Conservation (phyloP, 2,113 vertebrate genomes). For the Tautogolabrus adspersus region DNA sequence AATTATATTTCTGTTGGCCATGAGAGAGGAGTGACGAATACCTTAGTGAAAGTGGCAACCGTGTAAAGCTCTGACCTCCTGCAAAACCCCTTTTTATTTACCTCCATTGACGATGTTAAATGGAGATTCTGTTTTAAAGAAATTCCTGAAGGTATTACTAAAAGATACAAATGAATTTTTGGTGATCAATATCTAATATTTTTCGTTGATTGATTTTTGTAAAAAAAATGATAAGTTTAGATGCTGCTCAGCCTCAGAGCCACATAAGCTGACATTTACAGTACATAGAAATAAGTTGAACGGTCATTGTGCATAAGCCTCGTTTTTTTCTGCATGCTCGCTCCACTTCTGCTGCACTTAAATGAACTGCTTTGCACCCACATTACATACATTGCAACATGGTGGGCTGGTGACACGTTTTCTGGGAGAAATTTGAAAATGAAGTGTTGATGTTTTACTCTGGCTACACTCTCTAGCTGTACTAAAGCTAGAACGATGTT, state of each 20-base stretch:
- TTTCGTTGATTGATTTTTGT: conserved; percentile 21
- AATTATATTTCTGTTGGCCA: conserved; percentile 4
- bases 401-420: not conserved
- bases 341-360: conserved; percentile 31
- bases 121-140: not conserved
- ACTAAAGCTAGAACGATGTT: conserved; percentile 3
- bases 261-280: not conserved
- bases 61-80: conserved; percentile 19
- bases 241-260: conserved; percentile 4
- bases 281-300: conserved; percentile 22
- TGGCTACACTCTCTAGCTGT: not conserved
- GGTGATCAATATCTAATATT: conserved; percentile 1
- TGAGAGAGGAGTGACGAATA: not conserved
- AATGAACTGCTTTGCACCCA: conserved; percentile 1
- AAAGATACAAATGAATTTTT: not conserved
- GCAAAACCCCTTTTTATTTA: not conserved
- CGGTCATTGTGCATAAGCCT: conserved; percentile 9
- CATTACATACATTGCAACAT: conserved; percentile 2
- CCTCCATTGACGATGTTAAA: conserved; percentile 14
- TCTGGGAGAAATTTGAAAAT: not conserved
- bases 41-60: conserved; percentile 20
- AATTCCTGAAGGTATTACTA: conserved; percentile 11
- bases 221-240: conserved; percentile 24
- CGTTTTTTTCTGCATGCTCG: conserved; percentile 28
- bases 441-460: not conserved